Evolutionary conservation across 2,113 vertebrate species (phyloP), one percentile per base, ranked within the genome.

Genomic region (Hemibagrus wyckioides): DNA sequence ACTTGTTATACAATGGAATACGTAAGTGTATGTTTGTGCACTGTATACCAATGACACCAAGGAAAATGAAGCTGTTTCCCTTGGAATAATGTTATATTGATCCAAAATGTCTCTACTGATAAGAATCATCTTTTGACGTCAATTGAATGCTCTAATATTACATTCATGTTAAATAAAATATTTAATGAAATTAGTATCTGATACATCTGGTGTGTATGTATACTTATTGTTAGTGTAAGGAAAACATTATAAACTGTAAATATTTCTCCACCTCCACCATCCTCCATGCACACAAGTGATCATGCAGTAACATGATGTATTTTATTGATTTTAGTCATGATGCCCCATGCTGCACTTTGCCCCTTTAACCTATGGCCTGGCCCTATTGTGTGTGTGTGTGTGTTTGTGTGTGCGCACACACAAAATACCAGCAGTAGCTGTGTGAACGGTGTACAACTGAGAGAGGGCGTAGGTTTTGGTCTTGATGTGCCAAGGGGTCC

Each of bases 261-360:
- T 56, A 56, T 80, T 30, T 9, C 77, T 56, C n/a, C 17, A 80
- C 19, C 21, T 57, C 30, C 23, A 28, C 10, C 48, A 50, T 17
- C 67, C 14, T 65, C 59, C 90, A 28, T 88, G 90, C 77, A 90
- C n/a, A 76, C 88, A 92, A 87, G 89, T 85, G 65, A 76, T 83
- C 86, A 63, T 87, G 86, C 71, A 77, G 92, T 94, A 93, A 92
- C 94, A 93, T 94, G 92, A 92, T 94, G 92, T 94, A 91, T 91
- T 95, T 92, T 95, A 95, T 95, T 95, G 95, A 96, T 95, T 93
- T 90, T 88, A 84, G 91, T 88, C 92, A 92, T 92, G 92, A 90
- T 92, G 86, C 90, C 89, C 91, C 91, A 89, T 88, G 90, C 91
- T 71, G 84, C 63, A 33, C 87, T 30, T 28, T 63, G 89, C 33